Evolutionary conservation across 2,113 vertebrate genomes (phyloP).

Genomic region (Leuciscus idus): DNA sequence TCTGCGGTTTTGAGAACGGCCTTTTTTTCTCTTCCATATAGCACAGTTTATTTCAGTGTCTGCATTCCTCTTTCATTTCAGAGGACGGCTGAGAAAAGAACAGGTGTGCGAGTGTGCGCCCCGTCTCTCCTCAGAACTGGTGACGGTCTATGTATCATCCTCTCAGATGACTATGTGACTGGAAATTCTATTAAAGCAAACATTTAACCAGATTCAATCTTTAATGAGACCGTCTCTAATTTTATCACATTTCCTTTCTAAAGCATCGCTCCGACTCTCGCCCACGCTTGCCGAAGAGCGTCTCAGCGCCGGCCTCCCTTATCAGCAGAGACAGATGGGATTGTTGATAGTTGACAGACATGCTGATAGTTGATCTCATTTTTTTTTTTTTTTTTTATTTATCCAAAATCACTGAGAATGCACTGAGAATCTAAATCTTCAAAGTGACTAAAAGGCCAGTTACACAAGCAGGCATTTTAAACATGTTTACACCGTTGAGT

Average conservation of each 20-base stretch:
- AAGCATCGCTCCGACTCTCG: conserved; percentile 61
- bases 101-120: conserved; percentile 31
- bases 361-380: conserved; percentile 74
- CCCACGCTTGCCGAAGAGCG: conserved; percentile 59
- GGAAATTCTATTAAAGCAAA: conserved; percentile 64
- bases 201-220: conserved; percentile 68
- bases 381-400: too few species aligned
- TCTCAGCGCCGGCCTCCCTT: conserved; percentile 65
- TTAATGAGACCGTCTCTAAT: conserved; percentile 68
- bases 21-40: not conserved
- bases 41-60: conserved; percentile 8
- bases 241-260: conserved; percentile 61
- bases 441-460: conserved; percentile 75
- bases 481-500: conserved; percentile 64
- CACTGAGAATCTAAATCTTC: conserved; percentile 73
- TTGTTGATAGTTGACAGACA: conserved; percentile 80
- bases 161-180: conserved; percentile 53
- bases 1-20: not conserved
- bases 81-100: conserved; percentile 38
- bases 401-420: conserved; percentile 69
- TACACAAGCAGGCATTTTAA: conserved; percentile 64
- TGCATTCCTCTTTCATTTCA: conserved; percentile 10
- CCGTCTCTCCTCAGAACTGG: not conserved
- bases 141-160: conserved; percentile 44
- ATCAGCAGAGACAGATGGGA: conserved; percentile 78